Percentiles rank a stretch among this genome's conserved stretches.
These are phyloP conservation scores for Helobdella robusta DNA, from an alignment of 2,888 invertebrate species.

Conservation along the genomic window DNA sequence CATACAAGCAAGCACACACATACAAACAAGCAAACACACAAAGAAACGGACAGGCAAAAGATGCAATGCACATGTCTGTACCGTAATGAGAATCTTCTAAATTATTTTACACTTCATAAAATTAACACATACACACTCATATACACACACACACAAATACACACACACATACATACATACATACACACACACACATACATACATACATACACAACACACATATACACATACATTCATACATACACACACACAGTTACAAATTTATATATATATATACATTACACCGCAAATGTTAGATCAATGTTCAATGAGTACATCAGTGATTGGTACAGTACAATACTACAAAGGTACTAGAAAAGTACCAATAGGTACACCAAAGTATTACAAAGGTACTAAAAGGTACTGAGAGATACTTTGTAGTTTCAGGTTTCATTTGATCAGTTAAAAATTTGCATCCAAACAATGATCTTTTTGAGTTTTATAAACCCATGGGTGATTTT, in stretches of 20 bases:
- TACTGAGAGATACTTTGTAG: too few species aligned
- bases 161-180: slow-evolving; percentile 9
- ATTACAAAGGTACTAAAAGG: too few species aligned
- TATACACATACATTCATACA: background rate
- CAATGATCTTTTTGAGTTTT: too few species aligned
- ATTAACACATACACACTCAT: background rate
- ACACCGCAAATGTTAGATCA: too few species aligned
- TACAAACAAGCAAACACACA: background rate
- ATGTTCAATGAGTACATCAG: too few species aligned
- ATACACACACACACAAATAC: background rate
- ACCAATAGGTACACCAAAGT: too few species aligned
- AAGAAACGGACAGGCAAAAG: background rate
- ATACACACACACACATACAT: background rate
- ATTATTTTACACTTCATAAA: background rate
- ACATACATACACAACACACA: background rate
- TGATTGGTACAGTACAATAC: too few species aligned
- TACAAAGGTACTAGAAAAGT: too few species aligned
- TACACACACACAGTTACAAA: background rate
- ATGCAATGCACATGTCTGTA: background rate
- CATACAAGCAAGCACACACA: background rate
- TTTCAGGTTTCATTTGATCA: too few species aligned
- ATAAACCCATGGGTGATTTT: too few species aligned
- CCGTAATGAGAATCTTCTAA: background rate
- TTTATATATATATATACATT: background rate
- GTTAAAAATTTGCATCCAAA: too few species aligned